Evolutionary conservation across 2,113 vertebrate genomes (phyloP).

Genomic region (Podarcis raffonei): DNA sequence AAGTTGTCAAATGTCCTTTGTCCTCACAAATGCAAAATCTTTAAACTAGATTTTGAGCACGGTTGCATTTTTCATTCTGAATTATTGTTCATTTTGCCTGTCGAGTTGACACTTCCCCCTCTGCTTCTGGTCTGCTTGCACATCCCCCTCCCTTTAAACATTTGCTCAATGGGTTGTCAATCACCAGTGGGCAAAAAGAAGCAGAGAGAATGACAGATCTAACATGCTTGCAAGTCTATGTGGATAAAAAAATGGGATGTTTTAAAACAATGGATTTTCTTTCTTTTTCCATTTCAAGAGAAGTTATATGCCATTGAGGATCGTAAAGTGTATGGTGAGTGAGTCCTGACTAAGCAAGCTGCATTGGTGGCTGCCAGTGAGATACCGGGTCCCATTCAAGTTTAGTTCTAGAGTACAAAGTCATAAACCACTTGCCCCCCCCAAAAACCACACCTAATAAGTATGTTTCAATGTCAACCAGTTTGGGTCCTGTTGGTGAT

Average conservation of each 20-base stretch:
- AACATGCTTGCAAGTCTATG: conserved; percentile 14
- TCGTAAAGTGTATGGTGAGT: background rate
- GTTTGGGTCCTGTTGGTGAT: too few species aligned
- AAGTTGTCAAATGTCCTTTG: conserved; percentile 73
- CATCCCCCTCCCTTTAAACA: conserved; percentile 25
- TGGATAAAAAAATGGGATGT: conserved; percentile 7
- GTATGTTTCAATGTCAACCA: too few species aligned
- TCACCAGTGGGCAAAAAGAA: conserved; percentile 40
- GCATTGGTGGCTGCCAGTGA: too few species aligned
- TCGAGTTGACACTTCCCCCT: conserved; percentile 40
- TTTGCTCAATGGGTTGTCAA: conserved; percentile 48
- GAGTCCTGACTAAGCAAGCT: too few species aligned
- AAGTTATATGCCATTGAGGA: conserved; percentile 32
- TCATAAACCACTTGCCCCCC: too few species aligned
- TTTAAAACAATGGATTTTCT: conserved; percentile 29
- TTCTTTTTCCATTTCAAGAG: conserved; percentile 44
- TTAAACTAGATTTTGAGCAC: conserved; percentile 52
- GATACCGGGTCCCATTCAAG: too few species aligned
- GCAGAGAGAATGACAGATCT: conserved; percentile 41
- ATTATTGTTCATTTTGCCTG: conserved; percentile 62
- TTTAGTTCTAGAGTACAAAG: too few species aligned
- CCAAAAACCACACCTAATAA: too few species aligned
- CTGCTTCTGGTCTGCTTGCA: background rate
- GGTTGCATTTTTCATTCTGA: conserved; percentile 61
- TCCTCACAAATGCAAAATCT: conserved; percentile 65